A percentile compares a stretch with the other conserved stretches of the same genome.
Conservation (phyloP, 2,113 vertebrate genomes). For the Gulo gulo region DNA sequence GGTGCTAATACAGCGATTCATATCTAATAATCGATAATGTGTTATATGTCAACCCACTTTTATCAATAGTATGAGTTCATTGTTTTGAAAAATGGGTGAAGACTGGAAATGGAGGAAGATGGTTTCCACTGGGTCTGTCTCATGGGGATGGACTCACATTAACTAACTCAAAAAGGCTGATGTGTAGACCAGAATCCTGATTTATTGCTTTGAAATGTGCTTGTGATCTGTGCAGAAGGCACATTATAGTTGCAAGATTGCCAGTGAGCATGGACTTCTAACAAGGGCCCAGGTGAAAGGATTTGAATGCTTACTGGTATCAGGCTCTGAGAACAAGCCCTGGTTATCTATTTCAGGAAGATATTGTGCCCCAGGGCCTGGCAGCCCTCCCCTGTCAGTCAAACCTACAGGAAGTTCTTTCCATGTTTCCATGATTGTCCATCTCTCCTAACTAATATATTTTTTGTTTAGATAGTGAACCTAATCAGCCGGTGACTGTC, state of each 20-base stretch:
- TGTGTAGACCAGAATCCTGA: background rate
- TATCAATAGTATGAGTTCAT: background rate
- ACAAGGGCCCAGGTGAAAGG: background rate
- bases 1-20: background rate
- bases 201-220: background rate
- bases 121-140: background rate
- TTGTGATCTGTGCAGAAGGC: background rate
- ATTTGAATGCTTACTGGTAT: background rate
- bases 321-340: background rate
- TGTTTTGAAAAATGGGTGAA: background rate
- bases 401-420: background rate
- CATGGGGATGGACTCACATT: background rate
- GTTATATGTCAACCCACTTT: background rate
- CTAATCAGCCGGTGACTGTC: background rate
- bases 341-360: background rate
- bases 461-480: background rate
- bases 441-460: background rate
- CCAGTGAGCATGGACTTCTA: background rate
- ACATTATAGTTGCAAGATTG: background rate
- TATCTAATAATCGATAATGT: background rate
- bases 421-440: background rate
- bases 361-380: no score
- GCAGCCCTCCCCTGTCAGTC: background rate
- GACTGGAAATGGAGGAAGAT: background rate
- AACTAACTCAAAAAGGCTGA: background rate